Base-by-base conservation (phyloP, 2,888 invertebrate genomes). In the Torymus texanus region DNA sequence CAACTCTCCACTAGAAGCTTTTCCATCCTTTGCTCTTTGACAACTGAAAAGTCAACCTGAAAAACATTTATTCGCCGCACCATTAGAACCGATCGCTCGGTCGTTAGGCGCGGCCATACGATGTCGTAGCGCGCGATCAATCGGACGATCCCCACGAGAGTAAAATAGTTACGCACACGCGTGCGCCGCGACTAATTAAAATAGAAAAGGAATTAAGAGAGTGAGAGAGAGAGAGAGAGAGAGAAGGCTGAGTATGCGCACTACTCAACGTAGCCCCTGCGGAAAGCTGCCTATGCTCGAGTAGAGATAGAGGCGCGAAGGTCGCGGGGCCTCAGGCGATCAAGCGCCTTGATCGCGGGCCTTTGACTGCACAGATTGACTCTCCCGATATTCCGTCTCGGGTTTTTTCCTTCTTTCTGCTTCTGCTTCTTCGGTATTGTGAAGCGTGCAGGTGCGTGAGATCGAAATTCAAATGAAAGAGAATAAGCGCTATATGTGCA, bases 271-370 rank as follows among this genome's bases (percentile, higher is more conserved):
- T n/a, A 10, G 10, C 14, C 62, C 10, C 13, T 61, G 2, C 71
- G 53, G 41, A 55, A 53, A 72, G 21, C 66, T 73, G 51, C 16
- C 1, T n/a, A 14, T 50, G 78, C 73, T 79, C 79, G 14, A 1
- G 21, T 21, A 21, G 79, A 78, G 85, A 85, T 83, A 79, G 84
- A 85, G 86, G 85, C 85, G 80, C 56, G 85, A 87, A 87, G 88
- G 85, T 83, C 85, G 81, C 75, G 72, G 13, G 63, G 84, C 88
- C 85, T 74, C 81, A 81, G 87, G 89, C 88, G 81, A 87, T 88
- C 84, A 84, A 81, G 83, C 84, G 84, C 89, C 89, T 89, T 88
- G 87, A 86, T 88, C 86, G 84, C 80, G 81, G 78, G 84, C 82
- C 83, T 83, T 85, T 86, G 85, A 83, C 87, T 86, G 84, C 72